These are phyloP conservation scores for Drosophila lacteicornis DNA, from an alignment of 1,140 invertebrate species.

Conservation along the genomic window DNA sequence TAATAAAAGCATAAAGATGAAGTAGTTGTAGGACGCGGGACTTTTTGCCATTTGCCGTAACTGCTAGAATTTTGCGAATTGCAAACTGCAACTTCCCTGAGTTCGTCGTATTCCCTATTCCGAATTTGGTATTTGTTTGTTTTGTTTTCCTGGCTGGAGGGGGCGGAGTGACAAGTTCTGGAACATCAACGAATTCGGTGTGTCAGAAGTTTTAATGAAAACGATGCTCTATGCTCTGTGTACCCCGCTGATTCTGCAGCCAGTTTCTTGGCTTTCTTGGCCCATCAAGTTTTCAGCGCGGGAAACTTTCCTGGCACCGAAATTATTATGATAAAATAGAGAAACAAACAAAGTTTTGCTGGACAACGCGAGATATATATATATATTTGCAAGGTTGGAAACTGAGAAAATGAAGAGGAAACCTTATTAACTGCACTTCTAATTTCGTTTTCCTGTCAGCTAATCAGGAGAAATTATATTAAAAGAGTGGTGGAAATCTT, in stretches of 20 bases:
- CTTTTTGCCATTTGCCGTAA: slow-evolving; percentile 65
- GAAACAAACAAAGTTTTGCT: slow-evolving; percentile 41
- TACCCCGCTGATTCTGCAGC: slow-evolving; percentile 7
- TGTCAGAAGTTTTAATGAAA: slow-evolving; percentile 72
- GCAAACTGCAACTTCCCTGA: slow-evolving; percentile 28
- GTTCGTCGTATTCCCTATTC: slow-evolving; percentile 19
- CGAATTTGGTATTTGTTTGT: slow-evolving; percentile 16
- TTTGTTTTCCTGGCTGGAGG: slow-evolving; percentile 14
- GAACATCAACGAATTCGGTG: slow-evolving; percentile 52
- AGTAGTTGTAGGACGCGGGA: slow-evolving; percentile 47
- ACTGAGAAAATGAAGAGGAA: slow-evolving; percentile 8
- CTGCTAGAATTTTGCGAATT: slow-evolving; percentile 13
- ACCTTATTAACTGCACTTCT: slow-evolving; percentile 37
- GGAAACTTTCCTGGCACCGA: slow-evolving; percentile 60
- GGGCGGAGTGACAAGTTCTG: slow-evolving; percentile 21
- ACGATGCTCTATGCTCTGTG: slow-evolving; percentile 24
- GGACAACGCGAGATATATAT: slow-evolving; percentile 11
- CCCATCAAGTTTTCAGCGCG: slow-evolving; percentile 36
- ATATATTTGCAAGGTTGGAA: not conserved
- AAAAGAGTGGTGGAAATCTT: not conserved
- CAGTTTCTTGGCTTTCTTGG: slow-evolving; percentile 23
- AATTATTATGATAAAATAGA: slow-evolving; percentile 72
- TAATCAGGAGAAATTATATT: slow-evolving; percentile 13
- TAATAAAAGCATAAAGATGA: slow-evolving; percentile 72
- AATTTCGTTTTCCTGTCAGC: slow-evolving; percentile 29